phyloP scores from a whole-genome alignment of 53 echinoderm and acorn worm species.

The Holothuria scabra region DNA sequence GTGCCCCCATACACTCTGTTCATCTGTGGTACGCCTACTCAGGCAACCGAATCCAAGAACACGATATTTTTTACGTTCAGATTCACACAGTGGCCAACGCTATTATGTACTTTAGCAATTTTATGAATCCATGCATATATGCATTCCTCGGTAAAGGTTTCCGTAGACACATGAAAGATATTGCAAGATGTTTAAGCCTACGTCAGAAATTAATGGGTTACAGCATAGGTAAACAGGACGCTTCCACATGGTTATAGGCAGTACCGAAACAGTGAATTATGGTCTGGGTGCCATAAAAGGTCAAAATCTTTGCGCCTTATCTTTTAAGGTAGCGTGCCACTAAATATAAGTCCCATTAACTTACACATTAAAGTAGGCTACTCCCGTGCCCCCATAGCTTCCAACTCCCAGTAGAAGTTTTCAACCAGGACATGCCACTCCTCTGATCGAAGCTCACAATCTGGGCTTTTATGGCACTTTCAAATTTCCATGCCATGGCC shows the following conservation, averaged over 20 bases:
- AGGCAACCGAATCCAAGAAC: neutral
- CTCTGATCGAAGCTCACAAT: no score
- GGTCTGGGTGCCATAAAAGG: no score
- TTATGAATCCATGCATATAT: slow-evolving; percentile 61
- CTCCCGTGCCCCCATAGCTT: no score
- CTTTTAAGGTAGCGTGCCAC: no score
- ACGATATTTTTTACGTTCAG: slow-evolving; percentile 42
- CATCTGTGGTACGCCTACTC: slow-evolving; percentile 44
- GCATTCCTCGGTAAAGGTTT: slow-evolving; percentile 63
- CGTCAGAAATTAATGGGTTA: neutral
- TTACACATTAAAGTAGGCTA: no score
- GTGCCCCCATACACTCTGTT: slow-evolving; percentile 31
- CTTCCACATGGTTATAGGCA: neutral
- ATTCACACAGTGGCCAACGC: slow-evolving; percentile 59
- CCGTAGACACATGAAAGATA: slow-evolving; percentile 47
- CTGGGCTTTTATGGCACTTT: no score
- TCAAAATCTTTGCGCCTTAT: no score
- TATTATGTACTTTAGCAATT: slow-evolving; percentile 58
- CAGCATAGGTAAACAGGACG: neutral
- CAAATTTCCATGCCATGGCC: no score
- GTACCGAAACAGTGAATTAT: no score
- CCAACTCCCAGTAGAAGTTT: no score
- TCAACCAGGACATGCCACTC: no score
- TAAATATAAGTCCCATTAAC: no score
- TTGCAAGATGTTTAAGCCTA: neutral